Percentiles rank a stretch among this genome's conserved stretches.
phyloP scores from a whole-genome alignment of 2,888 invertebrate genomes.

The Callimorpha dominula region DNA sequence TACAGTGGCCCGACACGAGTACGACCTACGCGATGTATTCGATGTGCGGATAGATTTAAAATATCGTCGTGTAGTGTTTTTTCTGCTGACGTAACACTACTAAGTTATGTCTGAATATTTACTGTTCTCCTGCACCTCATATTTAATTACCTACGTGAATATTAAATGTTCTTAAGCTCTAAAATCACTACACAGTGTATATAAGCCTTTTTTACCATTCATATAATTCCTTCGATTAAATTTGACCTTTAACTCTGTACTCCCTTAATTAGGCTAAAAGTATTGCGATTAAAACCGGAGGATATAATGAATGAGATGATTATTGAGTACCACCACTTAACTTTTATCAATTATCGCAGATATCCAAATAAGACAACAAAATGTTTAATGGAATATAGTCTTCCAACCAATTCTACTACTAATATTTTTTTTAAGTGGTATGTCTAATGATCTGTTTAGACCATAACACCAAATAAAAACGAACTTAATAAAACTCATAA shows the following conservation, averaged over 20 bases:
- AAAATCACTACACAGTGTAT: background rate
- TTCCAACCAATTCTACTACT: background rate
- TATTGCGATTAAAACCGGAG: constrained; percentile 33
- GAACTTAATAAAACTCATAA: background rate
- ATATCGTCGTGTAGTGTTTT: no score
- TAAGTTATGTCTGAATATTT: background rate
- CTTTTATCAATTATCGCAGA: background rate
- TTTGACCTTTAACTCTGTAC: constrained; percentile 59
- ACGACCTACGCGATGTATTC: background rate
- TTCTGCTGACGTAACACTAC: background rate
- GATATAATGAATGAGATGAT: constrained; percentile 39
- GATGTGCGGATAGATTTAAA: no score
- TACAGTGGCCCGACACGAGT: background rate
- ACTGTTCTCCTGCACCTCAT: background rate
- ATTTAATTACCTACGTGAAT: no score
- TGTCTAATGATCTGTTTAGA: background rate
- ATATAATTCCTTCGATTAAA: constrained; percentile 60
- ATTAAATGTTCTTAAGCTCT: background rate
- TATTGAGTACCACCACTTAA: constrained; percentile 28
- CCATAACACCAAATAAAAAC: background rate
- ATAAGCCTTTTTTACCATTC: constrained; percentile 37
- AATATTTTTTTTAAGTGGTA: background rate
- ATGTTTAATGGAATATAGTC: background rate
- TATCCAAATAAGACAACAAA: background rate
- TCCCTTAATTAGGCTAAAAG: constrained; percentile 57